These are phyloP conservation scores for Hydrolagus colliei DNA, from an alignment of 2,797 vertebrate species.

Conservation along the genomic window DNA sequence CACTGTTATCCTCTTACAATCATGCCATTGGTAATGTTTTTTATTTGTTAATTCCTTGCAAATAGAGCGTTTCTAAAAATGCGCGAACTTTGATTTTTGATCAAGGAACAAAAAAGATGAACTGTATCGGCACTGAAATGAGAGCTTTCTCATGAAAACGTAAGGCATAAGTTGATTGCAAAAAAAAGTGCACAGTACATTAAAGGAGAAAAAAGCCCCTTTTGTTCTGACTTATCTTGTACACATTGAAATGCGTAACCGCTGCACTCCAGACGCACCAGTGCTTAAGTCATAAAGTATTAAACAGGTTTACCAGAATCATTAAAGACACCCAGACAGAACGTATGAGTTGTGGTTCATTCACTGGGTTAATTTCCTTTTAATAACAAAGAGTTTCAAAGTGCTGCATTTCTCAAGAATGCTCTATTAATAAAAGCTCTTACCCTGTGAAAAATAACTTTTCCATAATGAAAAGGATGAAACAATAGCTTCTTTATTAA, in stretches of 20 bases:
- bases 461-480: conserved; percentile 25
- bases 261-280: conserved; percentile 30
- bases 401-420: conserved; percentile 21
- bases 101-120: background rate
- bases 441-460: conserved; percentile 1
- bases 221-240: conserved; percentile 31
- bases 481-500: conserved; percentile 30
- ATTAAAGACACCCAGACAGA: conserved; percentile 31
- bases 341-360: conserved; percentile 28
- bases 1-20: background rate
- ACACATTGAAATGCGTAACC: conserved; percentile 31
- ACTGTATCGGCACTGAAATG: conserved; percentile 1
- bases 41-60: background rate
- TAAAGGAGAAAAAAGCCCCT: conserved; percentile 21
- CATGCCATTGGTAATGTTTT: conserved; percentile 13
- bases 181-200: conserved; percentile 18
- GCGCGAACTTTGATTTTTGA: background rate
- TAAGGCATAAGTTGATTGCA: conserved; percentile 18
- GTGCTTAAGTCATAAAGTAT: conserved; percentile 33
- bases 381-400: conserved; percentile 30
- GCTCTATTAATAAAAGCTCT: conserved; percentile 27
- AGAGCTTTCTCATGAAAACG: conserved; percentile 10
- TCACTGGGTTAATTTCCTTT: conserved; percentile 27
- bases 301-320: conserved; percentile 32
- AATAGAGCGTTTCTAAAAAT: conserved; percentile 23